Percentiles rank a stretch among this genome's conserved stretches.
Conservation (phyloP, 2,113 vertebrate species). For the Poeciliopsis turrubarensis region DNA sequence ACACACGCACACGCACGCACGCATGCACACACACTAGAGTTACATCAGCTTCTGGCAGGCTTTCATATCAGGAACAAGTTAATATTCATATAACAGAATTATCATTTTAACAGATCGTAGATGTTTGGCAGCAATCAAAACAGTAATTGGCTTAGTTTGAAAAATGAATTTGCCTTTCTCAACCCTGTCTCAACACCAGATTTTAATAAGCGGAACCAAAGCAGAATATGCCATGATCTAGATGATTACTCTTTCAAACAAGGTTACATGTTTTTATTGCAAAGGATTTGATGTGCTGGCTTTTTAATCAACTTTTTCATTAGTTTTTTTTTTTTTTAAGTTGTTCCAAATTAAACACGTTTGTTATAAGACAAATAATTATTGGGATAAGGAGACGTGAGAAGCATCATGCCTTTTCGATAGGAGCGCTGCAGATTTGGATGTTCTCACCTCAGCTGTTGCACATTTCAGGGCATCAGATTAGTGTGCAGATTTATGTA, state of each 20-base stretch:
- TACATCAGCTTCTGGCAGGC: constrained; percentile 14
- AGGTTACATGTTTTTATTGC: not conserved
- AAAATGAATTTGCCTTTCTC: not conserved
- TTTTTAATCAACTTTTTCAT: not conserved
- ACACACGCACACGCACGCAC: not conserved
- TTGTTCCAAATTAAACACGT: too few species aligned
- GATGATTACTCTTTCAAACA: not conserved
- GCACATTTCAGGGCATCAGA: not conserved
- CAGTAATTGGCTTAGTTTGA: constrained; percentile 27
- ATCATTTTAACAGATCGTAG: constrained; percentile 16
- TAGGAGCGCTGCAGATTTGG: not conserved
- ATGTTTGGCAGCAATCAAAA: constrained; percentile 18
- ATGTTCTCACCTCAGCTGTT: too few species aligned
- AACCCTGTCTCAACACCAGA: not conserved
- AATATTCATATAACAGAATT: constrained; percentile 8
- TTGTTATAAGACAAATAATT: too few species aligned
- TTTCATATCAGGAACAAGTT: constrained; percentile 3
- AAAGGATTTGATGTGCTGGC: not conserved
- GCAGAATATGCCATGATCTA: not conserved
- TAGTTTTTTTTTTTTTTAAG: too few species aligned
- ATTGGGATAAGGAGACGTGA: too few species aligned
- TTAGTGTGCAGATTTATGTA: not conserved
- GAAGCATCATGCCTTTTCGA: not conserved
- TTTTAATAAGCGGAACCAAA: not conserved
- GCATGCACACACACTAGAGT: constrained; percentile 1